phyloP scores from a whole-genome alignment of 2,113 vertebrate genomes.

The Cololabis saira region DNA sequence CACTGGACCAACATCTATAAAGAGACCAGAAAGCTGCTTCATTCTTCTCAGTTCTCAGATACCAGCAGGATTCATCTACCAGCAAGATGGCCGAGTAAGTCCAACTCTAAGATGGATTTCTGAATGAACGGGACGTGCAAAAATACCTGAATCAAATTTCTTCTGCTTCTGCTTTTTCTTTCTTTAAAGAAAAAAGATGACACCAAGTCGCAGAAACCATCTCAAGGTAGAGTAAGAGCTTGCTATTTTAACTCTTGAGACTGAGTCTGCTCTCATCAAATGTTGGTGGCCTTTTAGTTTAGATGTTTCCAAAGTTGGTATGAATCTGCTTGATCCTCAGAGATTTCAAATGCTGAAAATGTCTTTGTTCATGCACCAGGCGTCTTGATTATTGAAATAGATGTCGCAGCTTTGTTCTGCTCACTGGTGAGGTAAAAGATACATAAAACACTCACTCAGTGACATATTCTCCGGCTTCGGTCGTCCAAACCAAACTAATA shows the following conservation, averaged over 20 bases:
- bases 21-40: conserved; percentile 16
- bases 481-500: too few relatives aligned
- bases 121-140: neutral
- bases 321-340: neutral
- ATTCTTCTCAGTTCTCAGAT: conserved; percentile 21
- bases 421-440: too few relatives aligned
- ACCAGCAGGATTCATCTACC: conserved; percentile 8
- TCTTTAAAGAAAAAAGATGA: conserved; percentile 62
- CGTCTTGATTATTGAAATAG: too few relatives aligned
- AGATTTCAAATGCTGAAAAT: neutral
- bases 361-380: too few relatives aligned
- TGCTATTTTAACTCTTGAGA: too few relatives aligned
- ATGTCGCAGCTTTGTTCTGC: too few relatives aligned
- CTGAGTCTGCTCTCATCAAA: too few relatives aligned
- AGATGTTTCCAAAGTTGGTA: neutral
- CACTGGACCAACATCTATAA: conserved; percentile 44
- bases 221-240: conserved; percentile 56
- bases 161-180: neutral
- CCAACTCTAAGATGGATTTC: neutral
- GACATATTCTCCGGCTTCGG: too few relatives aligned
- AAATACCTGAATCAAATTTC: neutral
- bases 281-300: too few relatives aligned
- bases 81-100: conserved; percentile 67
- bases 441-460: too few relatives aligned
- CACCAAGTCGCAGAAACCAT: conserved; percentile 48